phyloP scores from a whole-genome alignment of 2,797 vertebrate genomes.

The Xyrichtys novacula region DNA sequence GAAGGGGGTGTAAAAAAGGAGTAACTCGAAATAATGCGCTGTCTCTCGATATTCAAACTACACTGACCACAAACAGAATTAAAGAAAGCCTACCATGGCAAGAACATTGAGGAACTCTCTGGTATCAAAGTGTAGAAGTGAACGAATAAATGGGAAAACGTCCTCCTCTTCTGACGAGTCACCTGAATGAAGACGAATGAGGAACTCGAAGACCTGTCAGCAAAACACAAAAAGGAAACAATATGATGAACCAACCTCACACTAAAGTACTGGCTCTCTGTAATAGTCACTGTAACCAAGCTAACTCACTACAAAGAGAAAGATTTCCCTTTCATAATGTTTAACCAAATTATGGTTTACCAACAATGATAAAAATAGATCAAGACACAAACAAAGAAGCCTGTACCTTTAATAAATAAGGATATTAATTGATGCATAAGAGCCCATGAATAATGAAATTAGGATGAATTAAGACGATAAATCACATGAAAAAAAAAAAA shows the following conservation, averaged over 20 bases:
- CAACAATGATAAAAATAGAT: no score
- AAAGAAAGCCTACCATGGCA: constrained; percentile 89
- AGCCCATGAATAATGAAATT: no score
- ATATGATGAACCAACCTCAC: background rate
- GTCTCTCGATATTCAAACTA: background rate
- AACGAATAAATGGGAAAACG: constrained; percentile 91
- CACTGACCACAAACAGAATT: background rate
- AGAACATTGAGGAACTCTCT: constrained; percentile 97
- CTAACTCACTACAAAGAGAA: no score
- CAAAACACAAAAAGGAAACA: background rate
- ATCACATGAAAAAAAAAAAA: no score
- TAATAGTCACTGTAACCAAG: background rate
- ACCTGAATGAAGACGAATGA: constrained; percentile 91
- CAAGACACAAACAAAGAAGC: no score
- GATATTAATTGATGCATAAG: no score
- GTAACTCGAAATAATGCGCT: no score
- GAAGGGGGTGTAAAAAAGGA: no score
- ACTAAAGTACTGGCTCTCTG: background rate
- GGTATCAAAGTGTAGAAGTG: constrained; percentile 96
- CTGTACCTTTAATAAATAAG: no score
- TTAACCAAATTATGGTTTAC: no score
- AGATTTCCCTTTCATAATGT: no score
- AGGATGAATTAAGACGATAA: no score
- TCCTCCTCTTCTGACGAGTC: constrained; percentile 92
- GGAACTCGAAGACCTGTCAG: constrained; percentile 94